Percentiles rank a stretch among this genome's conserved stretches.
phyloP scores from a whole-genome alignment of 1,140 invertebrate species.

The Calycopis cecrops region DNA sequence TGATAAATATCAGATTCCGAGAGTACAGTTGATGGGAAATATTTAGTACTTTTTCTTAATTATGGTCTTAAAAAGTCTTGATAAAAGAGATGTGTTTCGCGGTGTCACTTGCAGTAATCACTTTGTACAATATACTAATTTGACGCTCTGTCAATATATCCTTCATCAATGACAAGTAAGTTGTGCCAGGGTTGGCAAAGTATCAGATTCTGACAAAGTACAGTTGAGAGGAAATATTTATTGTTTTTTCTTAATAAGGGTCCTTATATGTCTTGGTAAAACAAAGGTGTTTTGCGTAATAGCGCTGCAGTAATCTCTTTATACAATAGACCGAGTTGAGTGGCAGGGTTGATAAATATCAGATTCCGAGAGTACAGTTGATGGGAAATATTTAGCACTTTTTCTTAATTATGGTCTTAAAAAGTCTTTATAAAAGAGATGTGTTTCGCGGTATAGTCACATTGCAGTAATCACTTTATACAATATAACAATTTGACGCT shows the following conservation, averaged over 20 bases:
- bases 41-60: background rate
- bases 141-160: slow-evolving; percentile 6
- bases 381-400: background rate
- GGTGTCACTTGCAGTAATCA: slow-evolving; percentile 1
- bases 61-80: too few relatives aligned
- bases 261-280: too few relatives aligned
- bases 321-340: slow-evolving; percentile 27
- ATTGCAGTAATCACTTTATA: background rate
- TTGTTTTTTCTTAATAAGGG: background rate
- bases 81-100: slow-evolving; percentile 24
- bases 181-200: background rate
- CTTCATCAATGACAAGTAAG: slow-evolving; percentile 1
- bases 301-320: slow-evolving; percentile 20
- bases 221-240: background rate
- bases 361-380: background rate
- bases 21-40: background rate
- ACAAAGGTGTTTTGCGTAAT: slow-evolving; percentile 21
- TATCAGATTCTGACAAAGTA: background rate
- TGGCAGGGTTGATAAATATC: background rate
- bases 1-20: background rate
- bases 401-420: too few relatives aligned
- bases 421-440: too few relatives aligned
- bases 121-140: background rate
- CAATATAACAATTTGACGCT: background rate
- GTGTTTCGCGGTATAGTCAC: slow-evolving; percentile 19